Evolutionary conservation across 2,888 invertebrate genomes (phyloP).

Genomic region (Cantharis nigra): DNA sequence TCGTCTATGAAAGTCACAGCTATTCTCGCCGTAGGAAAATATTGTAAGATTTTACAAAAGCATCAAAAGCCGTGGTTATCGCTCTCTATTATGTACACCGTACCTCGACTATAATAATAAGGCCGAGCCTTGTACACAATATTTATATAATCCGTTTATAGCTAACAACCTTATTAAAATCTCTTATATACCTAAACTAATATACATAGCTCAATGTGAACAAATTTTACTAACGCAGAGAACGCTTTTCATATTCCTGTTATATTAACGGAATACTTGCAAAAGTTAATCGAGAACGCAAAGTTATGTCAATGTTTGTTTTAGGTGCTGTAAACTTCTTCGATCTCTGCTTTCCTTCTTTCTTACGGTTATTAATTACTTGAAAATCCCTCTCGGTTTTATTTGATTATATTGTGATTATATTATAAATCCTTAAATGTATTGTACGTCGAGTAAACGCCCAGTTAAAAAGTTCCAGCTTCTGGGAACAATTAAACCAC

Average conservation of each 20-base stretch:
- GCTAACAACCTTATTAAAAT: constrained; percentile 1
- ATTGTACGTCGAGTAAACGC: not conserved
- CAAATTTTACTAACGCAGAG: constrained; percentile 1
- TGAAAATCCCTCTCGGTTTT: constrained; percentile 11
- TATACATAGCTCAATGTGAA: not conserved
- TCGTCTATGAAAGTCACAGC: not conserved
- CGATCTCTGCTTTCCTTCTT: constrained; percentile 19
- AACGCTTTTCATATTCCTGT: constrained; percentile 4
- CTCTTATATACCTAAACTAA: not conserved
- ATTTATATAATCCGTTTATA: not conserved
- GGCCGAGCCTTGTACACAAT: not conserved
- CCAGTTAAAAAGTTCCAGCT: not conserved
- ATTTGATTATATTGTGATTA: constrained; percentile 9
- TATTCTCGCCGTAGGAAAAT: not conserved
- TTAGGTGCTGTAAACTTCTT: constrained; percentile 18
- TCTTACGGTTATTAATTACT: constrained; percentile 21
- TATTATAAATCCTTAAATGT: not conserved
- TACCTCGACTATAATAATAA: not conserved
- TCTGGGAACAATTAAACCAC: not conserved
- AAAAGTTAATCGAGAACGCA: constrained; percentile 24
- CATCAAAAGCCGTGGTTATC: not conserved
- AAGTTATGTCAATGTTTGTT: constrained; percentile 23
- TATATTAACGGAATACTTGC: constrained; percentile 14
- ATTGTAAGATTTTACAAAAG: not conserved
- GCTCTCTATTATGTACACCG: not conserved